phyloP scores from a whole-genome alignment of 2,888 invertebrate genomes.

The Synergus gifuensis region DNA sequence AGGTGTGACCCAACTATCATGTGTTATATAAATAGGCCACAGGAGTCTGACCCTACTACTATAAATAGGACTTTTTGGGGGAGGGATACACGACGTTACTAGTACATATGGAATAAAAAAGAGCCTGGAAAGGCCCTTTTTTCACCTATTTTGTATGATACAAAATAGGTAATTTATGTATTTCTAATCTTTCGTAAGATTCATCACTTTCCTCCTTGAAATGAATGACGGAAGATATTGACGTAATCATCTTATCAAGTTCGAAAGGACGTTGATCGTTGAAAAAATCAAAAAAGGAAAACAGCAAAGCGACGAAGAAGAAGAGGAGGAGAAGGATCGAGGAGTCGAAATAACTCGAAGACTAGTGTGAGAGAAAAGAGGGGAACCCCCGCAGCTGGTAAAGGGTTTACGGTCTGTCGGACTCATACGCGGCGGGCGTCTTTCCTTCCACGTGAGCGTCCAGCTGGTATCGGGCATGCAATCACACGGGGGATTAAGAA shows the following conservation, averaged over 20 bases:
- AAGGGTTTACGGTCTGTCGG: slow-evolving; percentile 74
- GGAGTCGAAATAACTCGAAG: slow-evolving; percentile 52
- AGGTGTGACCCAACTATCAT: too few species aligned
- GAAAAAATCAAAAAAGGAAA: slow-evolving; percentile 23
- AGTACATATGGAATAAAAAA: too few species aligned
- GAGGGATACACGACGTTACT: too few species aligned
- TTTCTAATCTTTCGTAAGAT: neutral
- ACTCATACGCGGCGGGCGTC: slow-evolving; percentile 71
- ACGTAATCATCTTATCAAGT: slow-evolving; percentile 37
- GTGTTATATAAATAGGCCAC: too few species aligned
- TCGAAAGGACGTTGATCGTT: slow-evolving; percentile 30
- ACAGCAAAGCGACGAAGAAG: slow-evolving; percentile 17
- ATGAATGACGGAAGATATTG: neutral
- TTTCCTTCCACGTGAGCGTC: slow-evolving; percentile 73
- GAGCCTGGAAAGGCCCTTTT: too few species aligned
- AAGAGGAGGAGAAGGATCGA: slow-evolving; percentile 46
- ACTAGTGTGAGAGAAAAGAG: slow-evolving; percentile 56
- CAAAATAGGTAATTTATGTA: neutral
- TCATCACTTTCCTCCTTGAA: neutral
- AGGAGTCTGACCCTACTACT: too few species aligned
- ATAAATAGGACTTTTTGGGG: too few species aligned
- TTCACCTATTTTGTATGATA: too few species aligned
- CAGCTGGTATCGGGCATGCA: slow-evolving; percentile 74
- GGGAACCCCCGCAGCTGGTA: slow-evolving; percentile 73
- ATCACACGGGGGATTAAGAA: slow-evolving; percentile 75